Conservation (phyloP, 1,140 invertebrate genomes). For the Ceratina japonica region DNA sequence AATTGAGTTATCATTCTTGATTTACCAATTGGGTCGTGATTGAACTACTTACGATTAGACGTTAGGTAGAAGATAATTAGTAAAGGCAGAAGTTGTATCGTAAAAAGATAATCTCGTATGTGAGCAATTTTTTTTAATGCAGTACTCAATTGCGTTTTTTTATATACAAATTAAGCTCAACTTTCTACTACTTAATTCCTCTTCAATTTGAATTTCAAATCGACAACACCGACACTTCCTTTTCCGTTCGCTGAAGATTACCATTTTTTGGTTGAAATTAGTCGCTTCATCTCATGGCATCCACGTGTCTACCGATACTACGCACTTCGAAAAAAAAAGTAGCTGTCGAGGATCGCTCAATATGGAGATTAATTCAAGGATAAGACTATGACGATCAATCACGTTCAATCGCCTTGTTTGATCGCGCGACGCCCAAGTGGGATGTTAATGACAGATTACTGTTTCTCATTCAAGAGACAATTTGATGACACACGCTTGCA, state of each 20-base stretch:
- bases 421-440: slow-evolving; percentile 38
- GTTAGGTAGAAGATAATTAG: slow-evolving; percentile 2
- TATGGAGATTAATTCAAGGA: slow-evolving; percentile 56
- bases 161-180: background rate
- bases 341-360: slow-evolving; percentile 37
- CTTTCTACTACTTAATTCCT: background rate
- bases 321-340: slow-evolving; percentile 25
- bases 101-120: slow-evolving; percentile 27
- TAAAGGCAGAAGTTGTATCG: slow-evolving; percentile 18
- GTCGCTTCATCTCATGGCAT: background rate
- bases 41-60: background rate
- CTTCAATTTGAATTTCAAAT: slow-evolving; percentile 24
- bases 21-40: slow-evolving; percentile 2
- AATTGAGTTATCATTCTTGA: slow-evolving; percentile 7
- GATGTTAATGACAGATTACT: slow-evolving; percentile 51
- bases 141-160: background rate
- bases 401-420: slow-evolving; percentile 33
- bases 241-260: background rate
- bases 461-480: slow-evolving; percentile 26
- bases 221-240: background rate
- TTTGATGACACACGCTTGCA: slow-evolving; percentile 37
- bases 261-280: background rate
- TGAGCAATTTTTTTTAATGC: slow-evolving; percentile 30
- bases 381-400: slow-evolving; percentile 49
- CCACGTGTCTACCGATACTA: slow-evolving; percentile 11